Evolutionary conservation across 1,140 invertebrate species (phyloP).

Genomic region (Rhagoletis zephyria): DNA sequence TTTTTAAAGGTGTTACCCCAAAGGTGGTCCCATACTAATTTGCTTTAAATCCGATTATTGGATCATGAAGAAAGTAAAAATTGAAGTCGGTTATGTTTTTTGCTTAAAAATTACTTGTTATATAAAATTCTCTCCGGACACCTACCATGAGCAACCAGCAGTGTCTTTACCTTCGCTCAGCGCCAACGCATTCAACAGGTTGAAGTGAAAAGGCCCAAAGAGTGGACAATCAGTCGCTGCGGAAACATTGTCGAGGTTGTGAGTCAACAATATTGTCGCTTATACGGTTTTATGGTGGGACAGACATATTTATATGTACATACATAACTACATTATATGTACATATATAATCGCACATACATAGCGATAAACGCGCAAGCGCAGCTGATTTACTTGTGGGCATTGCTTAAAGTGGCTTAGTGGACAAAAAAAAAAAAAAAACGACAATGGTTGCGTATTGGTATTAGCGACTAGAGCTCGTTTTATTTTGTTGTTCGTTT

Average conservation of each 20-base stretch:
- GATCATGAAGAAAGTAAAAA: no score
- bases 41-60: no score
- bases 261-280: background rate
- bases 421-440: background rate
- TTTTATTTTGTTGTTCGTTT: background rate
- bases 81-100: no score
- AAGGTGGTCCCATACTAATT: no score
- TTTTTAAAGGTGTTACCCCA: no score
- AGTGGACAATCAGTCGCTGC: conserved; percentile 36
- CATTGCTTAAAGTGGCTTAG: background rate
- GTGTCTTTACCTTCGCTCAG: background rate
- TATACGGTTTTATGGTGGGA: background rate
- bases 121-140: conserved; percentile 2
- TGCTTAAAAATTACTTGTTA: no score
- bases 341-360: background rate
- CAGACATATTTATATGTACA: background rate
- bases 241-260: conserved; percentile 37
- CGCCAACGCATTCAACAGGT: background rate
- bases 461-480: background rate
- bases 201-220: conserved; percentile 28
- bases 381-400: background rate
- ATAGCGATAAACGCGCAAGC: background rate
- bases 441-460: background rate
- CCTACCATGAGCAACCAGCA: background rate
- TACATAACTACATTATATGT: background rate